Conservation (phyloP, 1,140 invertebrate genomes). For the Varroa destructor region DNA sequence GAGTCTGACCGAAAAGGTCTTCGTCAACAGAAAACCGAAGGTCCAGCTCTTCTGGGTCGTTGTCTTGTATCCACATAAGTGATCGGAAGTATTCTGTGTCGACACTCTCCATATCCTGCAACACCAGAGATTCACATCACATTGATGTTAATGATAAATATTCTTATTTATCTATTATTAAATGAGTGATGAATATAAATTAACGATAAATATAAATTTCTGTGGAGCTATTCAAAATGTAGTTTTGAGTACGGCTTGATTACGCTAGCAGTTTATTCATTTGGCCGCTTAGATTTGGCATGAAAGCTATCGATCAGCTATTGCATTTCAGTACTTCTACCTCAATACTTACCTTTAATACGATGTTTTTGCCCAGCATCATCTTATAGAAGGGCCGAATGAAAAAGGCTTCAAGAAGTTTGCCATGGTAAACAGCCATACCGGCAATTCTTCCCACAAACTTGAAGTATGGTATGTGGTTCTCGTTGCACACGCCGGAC, state of each 20-base stretch:
- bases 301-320: not conserved
- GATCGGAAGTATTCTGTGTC: constrained; percentile 98
- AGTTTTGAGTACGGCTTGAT: not conserved
- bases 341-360: constrained; percentile 64
- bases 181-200: not conserved
- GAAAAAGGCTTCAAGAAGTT: constrained; percentile 92
- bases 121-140: not conserved
- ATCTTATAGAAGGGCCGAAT: constrained; percentile 99
- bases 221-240: not conserved
- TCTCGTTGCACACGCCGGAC: constrained; percentile 90
- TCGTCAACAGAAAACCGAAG: constrained; percentile 90
- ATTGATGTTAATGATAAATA: not conserved
- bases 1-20: constrained; percentile 85
- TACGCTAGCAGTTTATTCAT: not conserved
- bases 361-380: constrained; percentile 90
- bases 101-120: not conserved
- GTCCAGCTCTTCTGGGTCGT: constrained; percentile 85
- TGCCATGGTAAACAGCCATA: constrained; percentile 97
- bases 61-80: constrained; percentile 83
- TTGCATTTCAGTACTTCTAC: not conserved
- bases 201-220: not conserved
- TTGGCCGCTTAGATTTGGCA: not conserved
- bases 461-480: constrained; percentile 94
- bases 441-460: constrained; percentile 94
- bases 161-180: not conserved